Evolutionary conservation across 2,888 invertebrate genomes (phyloP).

Genomic region (Ennomos erosarius): DNA sequence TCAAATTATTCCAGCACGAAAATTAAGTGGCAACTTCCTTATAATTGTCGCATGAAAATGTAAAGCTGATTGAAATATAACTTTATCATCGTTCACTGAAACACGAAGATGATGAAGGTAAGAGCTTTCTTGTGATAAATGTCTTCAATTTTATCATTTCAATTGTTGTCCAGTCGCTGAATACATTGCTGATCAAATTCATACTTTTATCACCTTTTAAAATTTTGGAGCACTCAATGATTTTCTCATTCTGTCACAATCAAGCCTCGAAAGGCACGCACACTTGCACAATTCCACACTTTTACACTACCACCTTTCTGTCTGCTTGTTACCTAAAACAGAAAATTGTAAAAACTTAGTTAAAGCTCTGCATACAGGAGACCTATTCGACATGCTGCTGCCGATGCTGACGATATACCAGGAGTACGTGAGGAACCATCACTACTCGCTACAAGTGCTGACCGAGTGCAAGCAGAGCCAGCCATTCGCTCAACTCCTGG

Average conservation of each 20-base stretch:
- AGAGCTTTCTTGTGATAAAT: conserved; percentile 5
- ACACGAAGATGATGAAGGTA: not conserved
- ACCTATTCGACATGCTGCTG: conserved; percentile 96
- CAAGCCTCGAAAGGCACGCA: conserved; percentile 13
- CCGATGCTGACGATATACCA: conserved; percentile 98
- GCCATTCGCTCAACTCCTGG: conserved; percentile 91
- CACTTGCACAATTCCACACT: conserved; percentile 18
- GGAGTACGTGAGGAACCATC: conserved; percentile 97
- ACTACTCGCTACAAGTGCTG: conserved; percentile 95
- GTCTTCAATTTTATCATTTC: conserved; percentile 8
- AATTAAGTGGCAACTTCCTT: not conserved
- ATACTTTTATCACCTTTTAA: not conserved
- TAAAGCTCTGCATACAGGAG: conserved; percentile 86
- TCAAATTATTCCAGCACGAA: conserved; percentile 17
- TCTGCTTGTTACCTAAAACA: conserved; percentile 32
- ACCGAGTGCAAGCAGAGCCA: conserved; percentile 96
- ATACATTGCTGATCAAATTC: conserved; percentile 5
- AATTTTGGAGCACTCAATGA: conserved; percentile 12
- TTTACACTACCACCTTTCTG: conserved; percentile 23
- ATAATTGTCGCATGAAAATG: conserved; percentile 23
- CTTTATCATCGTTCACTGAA: conserved; percentile 6
- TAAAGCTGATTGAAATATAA: conserved; percentile 9
- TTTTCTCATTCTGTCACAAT: not conserved
- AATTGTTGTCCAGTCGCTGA: not conserved
- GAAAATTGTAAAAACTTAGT: conserved; percentile 48